Percentiles rank a stretch among this genome's conserved stretches.
Evolutionary conservation across 2,888 invertebrate species (phyloP).

Genomic region (Limnephilus lunatus): DNA sequence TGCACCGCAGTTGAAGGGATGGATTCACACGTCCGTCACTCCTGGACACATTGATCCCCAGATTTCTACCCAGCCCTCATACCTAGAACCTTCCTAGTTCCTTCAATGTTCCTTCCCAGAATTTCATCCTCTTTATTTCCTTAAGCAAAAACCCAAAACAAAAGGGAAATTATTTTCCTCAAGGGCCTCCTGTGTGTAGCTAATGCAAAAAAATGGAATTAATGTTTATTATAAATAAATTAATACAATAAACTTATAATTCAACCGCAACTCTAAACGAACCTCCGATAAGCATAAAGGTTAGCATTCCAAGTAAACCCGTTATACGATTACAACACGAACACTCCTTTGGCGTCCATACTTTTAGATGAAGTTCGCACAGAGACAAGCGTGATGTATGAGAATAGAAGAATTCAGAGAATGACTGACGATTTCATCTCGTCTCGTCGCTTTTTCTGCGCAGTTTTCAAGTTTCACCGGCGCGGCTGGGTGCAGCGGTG

Average conservation of each 20-base stretch:
- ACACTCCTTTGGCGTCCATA: not conserved
- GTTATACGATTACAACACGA: not conserved
- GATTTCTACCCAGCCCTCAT: no score
- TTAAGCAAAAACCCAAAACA: no score
- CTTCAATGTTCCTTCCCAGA: no score
- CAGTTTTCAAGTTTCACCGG: not conserved
- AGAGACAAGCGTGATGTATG: constrained; percentile 3
- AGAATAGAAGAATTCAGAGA: not conserved
- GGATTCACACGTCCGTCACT: no score
- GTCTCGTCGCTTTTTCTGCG: not conserved
- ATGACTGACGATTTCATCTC: constrained; percentile 20
- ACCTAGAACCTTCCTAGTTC: no score
- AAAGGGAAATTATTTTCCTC: no score
- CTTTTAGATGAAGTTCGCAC: not conserved
- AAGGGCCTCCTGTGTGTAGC: no score
- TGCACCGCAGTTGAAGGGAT: no score
- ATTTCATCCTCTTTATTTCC: no score
- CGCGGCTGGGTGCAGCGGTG: not conserved
- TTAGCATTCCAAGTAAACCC: not conserved
- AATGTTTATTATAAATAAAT: not conserved
- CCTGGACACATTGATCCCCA: no score
- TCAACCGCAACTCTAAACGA: not conserved
- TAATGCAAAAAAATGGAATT: no score
- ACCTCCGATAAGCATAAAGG: not conserved
- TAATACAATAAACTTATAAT: not conserved